Conservation (phyloP, 2,113 vertebrate species). For the Entomyzon cyanotis region DNA sequence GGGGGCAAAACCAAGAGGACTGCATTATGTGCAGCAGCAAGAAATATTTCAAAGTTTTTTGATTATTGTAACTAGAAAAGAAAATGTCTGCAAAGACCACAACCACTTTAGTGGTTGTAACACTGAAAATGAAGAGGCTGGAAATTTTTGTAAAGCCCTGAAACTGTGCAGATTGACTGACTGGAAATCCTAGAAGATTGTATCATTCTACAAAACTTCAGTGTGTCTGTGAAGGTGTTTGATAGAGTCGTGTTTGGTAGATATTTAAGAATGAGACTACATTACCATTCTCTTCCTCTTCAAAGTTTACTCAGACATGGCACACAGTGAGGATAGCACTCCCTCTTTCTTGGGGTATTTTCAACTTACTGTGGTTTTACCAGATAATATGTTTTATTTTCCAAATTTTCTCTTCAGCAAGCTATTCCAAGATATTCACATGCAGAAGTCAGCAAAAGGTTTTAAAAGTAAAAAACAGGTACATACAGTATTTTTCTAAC, state of each 20-base stretch:
- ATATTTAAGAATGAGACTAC: neutral
- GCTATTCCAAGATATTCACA: neutral
- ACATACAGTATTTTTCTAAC: neutral
- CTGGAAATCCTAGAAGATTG: neutral
- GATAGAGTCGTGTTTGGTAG: neutral
- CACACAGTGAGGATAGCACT: neutral
- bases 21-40: neutral
- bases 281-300: neutral
- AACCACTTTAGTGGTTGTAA: neutral
- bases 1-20: rapidly evolving
- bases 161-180: neutral
- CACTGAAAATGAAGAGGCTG: neutral
- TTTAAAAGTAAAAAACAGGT: neutral
- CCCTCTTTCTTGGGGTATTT: neutral
- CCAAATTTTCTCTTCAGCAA: neutral
- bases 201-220: neutral
- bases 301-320: neutral
- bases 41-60: neutral
- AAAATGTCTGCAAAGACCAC: neutral
- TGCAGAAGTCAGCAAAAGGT: neutral
- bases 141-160: neutral
- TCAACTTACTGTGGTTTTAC: neutral
- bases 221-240: neutral
- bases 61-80: neutral
- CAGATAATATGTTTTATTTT: neutral